Base-by-base conservation (phyloP, 2,113 vertebrate genomes). In the Edolisoma coerulescens region DNA sequence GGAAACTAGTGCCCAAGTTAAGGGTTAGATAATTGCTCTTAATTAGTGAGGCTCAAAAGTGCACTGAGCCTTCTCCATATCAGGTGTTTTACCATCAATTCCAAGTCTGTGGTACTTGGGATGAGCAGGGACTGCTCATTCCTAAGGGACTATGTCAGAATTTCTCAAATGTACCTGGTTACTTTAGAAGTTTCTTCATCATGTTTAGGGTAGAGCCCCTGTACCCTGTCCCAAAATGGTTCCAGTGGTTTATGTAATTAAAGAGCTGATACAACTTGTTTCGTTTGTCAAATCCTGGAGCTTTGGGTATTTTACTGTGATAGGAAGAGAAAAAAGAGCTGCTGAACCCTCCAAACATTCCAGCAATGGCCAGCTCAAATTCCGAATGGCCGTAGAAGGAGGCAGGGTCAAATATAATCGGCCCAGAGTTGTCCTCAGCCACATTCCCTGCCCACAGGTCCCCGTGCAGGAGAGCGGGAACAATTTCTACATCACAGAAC, bases 181-280 rank as follows among this genome's bases (percentile, higher is more conserved):
- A 99, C 93, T 99, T 98, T 0, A 99, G 73, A 22, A 99, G 98
- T 64, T 98, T 97, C 88, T 94, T 98, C 99, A 99, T 99, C 57
- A 98, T 93, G 20, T 97, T 98, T 87, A 99, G 69, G 13, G 99
- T 98, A 8, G 99, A 98, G 18, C 98, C 98, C 63, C 98, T 98
- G 94, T 99, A 99, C 26, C 98, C 97, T 3, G 93, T 97, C 21
- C 99, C 99, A 86, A 99, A 99, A 97, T 99, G 99, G 93, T 99
- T 99, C 99, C 99, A 99, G 97, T 99, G 99, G 97, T 99, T 99
- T 67, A 99, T 95, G 80, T 99, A 99, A 95, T 99, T 99, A 69
- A 99, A 99, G 35, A 99, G 98, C 96, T 99, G 98, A 94, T 99
- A 99, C 61, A 99, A 98, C 84, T 99, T 97, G 85, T 98, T 98